Conservation (phyloP, 2,113 vertebrate species). For the Bubo bubo region DNA sequence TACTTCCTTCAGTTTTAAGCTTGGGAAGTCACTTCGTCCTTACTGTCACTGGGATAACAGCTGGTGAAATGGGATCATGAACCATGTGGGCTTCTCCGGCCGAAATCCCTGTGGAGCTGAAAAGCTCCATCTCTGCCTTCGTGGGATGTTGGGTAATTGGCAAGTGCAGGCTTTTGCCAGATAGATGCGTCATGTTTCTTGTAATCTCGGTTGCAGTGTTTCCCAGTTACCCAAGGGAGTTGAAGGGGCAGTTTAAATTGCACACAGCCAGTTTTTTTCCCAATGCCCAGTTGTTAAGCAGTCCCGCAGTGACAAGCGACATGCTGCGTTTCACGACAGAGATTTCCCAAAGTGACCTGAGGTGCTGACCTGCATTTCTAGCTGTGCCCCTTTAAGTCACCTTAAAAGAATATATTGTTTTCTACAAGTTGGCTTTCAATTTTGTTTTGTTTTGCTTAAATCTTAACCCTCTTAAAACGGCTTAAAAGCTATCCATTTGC, state of each 20-base stretch:
- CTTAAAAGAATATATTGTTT: not conserved
- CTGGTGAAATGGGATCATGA: not conserved
- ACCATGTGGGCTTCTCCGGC: not conserved
- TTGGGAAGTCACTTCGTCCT: not conserved
- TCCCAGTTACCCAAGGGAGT: not conserved
- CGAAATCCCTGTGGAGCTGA: not conserved
- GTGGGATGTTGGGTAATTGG: not conserved
- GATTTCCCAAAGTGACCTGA: not conserved
- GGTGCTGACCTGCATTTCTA: not conserved
- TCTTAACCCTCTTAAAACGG: not conserved
- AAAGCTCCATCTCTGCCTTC: not conserved
- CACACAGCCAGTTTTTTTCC: not conserved
- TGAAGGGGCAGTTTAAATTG: not conserved
- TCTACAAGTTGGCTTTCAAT: too few relatives aligned
- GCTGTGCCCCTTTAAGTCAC: not conserved
- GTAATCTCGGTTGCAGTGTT: not conserved
- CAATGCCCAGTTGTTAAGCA: not conserved
- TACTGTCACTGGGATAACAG: not conserved
- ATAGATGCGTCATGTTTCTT: not conserved
- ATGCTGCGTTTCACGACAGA: fast-evolving
- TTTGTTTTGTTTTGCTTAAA: not conserved
- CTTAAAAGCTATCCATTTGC: not conserved
- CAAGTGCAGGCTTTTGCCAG: not conserved
- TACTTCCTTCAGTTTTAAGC: not conserved
- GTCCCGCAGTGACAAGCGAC: not conserved